These are phyloP conservation scores for Cotesia congregata DNA, from an alignment of 2,888 invertebrate genomes.

Conservation along the genomic window DNA sequence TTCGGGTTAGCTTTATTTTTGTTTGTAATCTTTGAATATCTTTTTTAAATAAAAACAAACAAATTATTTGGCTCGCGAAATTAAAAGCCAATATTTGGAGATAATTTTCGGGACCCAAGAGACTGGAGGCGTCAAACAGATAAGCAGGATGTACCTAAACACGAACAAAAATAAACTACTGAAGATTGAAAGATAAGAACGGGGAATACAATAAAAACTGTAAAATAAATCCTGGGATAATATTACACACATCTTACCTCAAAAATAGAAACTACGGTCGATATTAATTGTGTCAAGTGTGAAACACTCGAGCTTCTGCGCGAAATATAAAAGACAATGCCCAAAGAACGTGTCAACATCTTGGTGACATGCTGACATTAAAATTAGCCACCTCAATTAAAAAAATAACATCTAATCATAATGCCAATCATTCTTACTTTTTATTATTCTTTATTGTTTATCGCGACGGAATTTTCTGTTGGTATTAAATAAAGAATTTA, in stretches of 20 bases:
- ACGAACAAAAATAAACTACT: neutral
- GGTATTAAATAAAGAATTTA: neutral
- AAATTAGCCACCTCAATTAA: neutral
- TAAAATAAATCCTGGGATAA: neutral
- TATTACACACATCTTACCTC: constrained; percentile 45
- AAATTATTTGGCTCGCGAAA: neutral
- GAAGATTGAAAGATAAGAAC: no score
- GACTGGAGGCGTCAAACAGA: neutral
- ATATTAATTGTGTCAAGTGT: constrained; percentile 68
- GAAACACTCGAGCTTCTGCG: constrained; percentile 52
- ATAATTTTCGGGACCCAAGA: neutral
- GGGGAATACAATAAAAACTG: no score
- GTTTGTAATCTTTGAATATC: neutral
- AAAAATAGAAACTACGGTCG: constrained; percentile 67
- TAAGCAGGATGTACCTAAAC: neutral
- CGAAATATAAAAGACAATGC: constrained; percentile 54
- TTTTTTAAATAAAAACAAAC: neutral
- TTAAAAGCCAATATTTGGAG: neutral
- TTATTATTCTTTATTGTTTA: no score
- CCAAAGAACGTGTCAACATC: constrained; percentile 37
- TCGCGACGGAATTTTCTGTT: no score
- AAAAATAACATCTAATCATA: neutral
- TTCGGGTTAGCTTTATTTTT: neutral
- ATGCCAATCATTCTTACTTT: neutral
- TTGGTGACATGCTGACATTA: constrained; percentile 26